A percentile compares a stretch with the other conserved stretches of the same genome.
Conservation (phyloP, 2,113 vertebrate genomes). For the Mionectes macconnelli region DNA sequence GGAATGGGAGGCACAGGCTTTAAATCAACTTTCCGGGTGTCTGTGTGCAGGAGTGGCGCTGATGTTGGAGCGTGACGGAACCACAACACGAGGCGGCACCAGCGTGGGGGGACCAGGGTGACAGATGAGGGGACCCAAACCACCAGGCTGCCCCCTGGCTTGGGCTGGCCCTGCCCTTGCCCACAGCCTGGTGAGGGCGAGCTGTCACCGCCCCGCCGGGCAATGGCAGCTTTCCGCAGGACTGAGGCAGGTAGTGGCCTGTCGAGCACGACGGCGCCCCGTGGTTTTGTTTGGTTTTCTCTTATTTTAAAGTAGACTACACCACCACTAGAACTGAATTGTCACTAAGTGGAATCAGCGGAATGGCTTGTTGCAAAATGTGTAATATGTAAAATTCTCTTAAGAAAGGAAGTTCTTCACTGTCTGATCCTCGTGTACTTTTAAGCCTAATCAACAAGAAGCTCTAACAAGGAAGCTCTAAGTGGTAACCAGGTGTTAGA, state of each 20-base stretch:
- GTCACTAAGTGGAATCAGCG: not conserved
- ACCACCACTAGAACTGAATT: not conserved
- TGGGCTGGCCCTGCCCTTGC: not conserved
- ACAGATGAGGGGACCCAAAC: fast-evolving
- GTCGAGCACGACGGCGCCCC: too few relatives aligned
- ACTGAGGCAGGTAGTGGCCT: fast-evolving
- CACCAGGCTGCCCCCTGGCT: fast-evolving
- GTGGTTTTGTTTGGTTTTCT: fast-evolving
- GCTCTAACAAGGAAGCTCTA: not conserved
- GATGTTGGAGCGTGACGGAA: fast-evolving
- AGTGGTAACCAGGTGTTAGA: not conserved
- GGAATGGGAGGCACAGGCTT: not conserved
- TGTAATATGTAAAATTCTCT: not conserved
- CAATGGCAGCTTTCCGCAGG: not conserved
- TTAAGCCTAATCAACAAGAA: not conserved
- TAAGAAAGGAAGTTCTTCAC: not conserved
- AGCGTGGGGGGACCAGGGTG: fast-evolving
- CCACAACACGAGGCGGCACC: not conserved
- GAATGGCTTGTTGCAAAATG: fast-evolving
- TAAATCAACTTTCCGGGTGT: not conserved
- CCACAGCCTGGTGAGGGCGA: fast-evolving
- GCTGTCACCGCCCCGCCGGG: fast-evolving
- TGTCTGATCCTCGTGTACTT: not conserved
- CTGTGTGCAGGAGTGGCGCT: not conserved
- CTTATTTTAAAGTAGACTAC: not conserved